Evolutionary conservation across 2,797 vertebrate genomes (phyloP).

Genomic region (Cyprinella venusta): DNA sequence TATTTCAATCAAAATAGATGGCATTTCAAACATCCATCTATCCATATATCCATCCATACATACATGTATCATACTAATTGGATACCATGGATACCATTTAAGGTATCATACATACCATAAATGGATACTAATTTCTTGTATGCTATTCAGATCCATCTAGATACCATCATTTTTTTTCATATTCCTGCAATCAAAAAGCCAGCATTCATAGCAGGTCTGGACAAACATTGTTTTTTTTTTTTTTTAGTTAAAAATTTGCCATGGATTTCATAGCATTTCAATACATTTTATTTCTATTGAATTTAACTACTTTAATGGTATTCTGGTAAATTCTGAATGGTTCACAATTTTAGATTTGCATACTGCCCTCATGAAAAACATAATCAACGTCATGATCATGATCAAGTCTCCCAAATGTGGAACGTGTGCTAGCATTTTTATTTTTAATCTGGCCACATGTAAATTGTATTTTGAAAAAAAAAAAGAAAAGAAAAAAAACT

Average conservation of each 20-base stretch:
- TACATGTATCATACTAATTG: not conserved
- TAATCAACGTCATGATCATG: no score
- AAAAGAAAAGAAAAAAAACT: no score
- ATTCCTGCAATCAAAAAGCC: not conserved
- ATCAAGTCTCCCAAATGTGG: not conserved
- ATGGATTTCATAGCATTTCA: not conserved
- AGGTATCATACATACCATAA: no score
- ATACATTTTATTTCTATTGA: not conserved
- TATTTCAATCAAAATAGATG: not conserved
- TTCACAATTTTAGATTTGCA: not conserved
- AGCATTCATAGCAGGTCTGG: not conserved
- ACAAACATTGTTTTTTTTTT: no score
- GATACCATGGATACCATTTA: no score
- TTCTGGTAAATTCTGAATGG: not conserved
- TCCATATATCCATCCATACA: not conserved
- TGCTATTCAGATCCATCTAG: not conserved
- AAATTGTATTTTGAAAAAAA: no score
- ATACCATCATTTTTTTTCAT: not conserved
- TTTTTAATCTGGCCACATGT: no score
- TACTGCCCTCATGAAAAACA: not conserved
- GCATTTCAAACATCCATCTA: not conserved
- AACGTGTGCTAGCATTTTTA: not conserved
- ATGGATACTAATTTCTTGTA: no score
- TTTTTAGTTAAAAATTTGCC: not conserved
- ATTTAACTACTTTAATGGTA: not conserved